Conservation (phyloP, 1,140 invertebrate genomes). For the Vanessa atalanta region DNA sequence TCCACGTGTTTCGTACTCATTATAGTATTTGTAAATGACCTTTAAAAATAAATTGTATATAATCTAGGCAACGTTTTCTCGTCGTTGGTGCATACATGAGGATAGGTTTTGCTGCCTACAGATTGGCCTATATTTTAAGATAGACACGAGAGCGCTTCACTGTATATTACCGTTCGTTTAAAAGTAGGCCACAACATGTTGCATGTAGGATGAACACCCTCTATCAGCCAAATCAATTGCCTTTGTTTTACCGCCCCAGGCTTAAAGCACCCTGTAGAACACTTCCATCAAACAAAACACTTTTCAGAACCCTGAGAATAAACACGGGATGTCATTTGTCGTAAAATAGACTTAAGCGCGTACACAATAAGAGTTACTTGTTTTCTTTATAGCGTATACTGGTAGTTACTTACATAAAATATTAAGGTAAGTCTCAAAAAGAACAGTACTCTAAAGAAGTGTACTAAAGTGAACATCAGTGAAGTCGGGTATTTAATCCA, state of each 20-base stretch:
- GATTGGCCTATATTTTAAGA: constrained; percentile 9
- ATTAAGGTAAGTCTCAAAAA: constrained; percentile 26
- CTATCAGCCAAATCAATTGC: constrained; percentile 61
- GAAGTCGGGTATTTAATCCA: constrained; percentile 8
- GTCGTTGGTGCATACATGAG: neutral
- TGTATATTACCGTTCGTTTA: constrained; percentile 24
- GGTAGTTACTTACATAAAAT: constrained; percentile 11
- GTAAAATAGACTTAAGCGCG: constrained; percentile 15
- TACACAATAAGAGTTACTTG: neutral
- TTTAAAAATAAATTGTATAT: neutral
- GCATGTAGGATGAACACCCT: constrained; percentile 46
- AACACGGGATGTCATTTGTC: constrained; percentile 28
- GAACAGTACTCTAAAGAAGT: constrained; percentile 11
- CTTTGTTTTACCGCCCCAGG: constrained; percentile 52
- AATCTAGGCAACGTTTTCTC: neutral
- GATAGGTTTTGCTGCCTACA: neutral
- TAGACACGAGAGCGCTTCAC: constrained; percentile 14
- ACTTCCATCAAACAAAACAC: constrained; percentile 39
- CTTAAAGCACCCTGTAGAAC: constrained; percentile 48
- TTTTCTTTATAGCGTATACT: neutral
- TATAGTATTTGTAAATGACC: neutral
- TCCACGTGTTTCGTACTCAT: no score
- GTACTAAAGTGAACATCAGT: constrained; percentile 3
- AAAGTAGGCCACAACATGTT: constrained; percentile 63
- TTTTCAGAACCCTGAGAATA: constrained; percentile 28